These are phyloP conservation scores for Actinia equina DNA, from an alignment of 64 coral and sea anemone genomes.

Conservation along the genomic window DNA sequence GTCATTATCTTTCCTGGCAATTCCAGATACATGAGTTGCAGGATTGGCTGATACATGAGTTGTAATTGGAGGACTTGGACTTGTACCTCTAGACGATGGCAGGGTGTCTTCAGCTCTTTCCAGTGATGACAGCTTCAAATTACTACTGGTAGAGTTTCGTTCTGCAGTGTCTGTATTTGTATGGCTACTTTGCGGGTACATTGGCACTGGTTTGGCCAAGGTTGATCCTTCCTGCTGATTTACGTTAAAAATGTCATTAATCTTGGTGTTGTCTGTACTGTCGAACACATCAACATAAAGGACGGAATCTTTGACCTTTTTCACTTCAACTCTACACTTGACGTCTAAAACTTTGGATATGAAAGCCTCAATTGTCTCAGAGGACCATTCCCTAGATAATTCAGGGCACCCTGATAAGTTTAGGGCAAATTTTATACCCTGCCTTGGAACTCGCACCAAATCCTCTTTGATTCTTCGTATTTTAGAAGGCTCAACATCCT, in stretches of 20 bases:
- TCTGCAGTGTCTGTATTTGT: background rate
- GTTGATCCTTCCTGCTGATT: background rate
- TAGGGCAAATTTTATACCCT: slow-evolving; percentile 77
- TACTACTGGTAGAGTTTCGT: too few species aligned
- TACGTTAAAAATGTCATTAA: background rate
- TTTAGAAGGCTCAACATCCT: slow-evolving; percentile 57
- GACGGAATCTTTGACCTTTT: slow-evolving; percentile 23
- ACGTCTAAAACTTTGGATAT: slow-evolving; percentile 49
- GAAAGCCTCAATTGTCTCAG: slow-evolving; percentile 45
- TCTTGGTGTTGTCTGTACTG: background rate
- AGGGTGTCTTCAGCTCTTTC: background rate
- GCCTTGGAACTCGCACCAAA: slow-evolving; percentile 54
- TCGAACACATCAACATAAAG: slow-evolving; percentile 42
- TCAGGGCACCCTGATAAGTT: slow-evolving; percentile 22
- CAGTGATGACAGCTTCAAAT: background rate
- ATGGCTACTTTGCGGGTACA: background rate
- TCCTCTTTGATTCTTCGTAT: slow-evolving; percentile 62
- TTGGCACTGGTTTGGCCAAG: background rate
- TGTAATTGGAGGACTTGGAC: background rate
- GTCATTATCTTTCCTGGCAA: background rate
- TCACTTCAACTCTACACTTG: slow-evolving; percentile 35
- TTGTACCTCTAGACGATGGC: background rate
- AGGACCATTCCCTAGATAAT: slow-evolving; percentile 36
- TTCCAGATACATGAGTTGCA: background rate
- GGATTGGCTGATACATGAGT: background rate